Evolutionary conservation across 1,140 invertebrate species (phyloP).

Genomic region (Homalodisca vitripennis): DNA sequence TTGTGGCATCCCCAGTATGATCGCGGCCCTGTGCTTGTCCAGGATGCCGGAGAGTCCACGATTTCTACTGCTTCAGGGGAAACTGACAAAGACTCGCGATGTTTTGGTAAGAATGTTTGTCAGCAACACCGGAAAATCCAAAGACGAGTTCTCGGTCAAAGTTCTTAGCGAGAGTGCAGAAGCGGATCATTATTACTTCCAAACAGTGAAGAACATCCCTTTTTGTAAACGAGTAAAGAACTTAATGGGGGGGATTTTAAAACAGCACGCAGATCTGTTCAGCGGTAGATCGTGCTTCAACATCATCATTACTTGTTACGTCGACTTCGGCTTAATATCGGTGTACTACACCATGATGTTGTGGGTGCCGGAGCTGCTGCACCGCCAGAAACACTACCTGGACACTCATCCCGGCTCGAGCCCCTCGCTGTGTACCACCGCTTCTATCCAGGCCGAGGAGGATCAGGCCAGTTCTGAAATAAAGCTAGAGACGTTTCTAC

Average conservation of each 20-base stretch:
- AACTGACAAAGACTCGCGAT: constrained; percentile 66
- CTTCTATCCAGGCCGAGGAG: constrained; percentile 46
- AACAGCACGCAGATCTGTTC: constrained; percentile 65
- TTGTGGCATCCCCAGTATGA: constrained; percentile 59
- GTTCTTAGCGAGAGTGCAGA: background rate
- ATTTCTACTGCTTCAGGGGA: constrained; percentile 73
- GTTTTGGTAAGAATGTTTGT: constrained; percentile 67
- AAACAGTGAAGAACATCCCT: background rate
- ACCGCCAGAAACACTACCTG: constrained; percentile 70
- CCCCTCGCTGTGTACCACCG: constrained; percentile 67
- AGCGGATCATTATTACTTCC: constrained; percentile 16
- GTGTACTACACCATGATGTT: constrained; percentile 80
- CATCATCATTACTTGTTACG: constrained; percentile 66
- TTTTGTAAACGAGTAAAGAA: background rate
- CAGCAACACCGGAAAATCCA: constrained; percentile 64
- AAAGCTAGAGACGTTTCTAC: constrained; percentile 58
- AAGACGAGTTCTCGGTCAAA: constrained; percentile 62
- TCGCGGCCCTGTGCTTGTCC: constrained; percentile 64
- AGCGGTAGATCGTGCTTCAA: constrained; percentile 65
- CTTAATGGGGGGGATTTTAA: constrained; percentile 61
- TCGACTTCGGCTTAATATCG: constrained; percentile 71
- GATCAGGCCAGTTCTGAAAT: constrained; percentile 49
- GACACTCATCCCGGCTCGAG: constrained; percentile 56
- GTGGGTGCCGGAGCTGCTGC: constrained; percentile 78
- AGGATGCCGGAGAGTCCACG: constrained; percentile 84